These are phyloP conservation scores for Pachycephus smyrnensis DNA, from an alignment of 2,888 invertebrate species.

Conservation along the genomic window DNA sequence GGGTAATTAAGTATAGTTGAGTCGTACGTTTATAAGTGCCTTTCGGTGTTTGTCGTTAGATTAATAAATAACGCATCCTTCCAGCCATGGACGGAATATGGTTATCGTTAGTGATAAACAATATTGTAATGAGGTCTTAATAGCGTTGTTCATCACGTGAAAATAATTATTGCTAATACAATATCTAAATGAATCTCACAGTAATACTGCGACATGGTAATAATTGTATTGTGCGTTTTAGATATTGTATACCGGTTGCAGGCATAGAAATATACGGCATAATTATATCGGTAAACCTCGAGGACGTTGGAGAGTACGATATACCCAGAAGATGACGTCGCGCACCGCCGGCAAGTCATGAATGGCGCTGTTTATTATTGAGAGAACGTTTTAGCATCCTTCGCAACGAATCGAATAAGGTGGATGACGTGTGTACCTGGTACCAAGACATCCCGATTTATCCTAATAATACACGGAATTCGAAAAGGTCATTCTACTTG, in stretches of 20 bases:
- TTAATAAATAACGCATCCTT: not conserved
- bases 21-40: not conserved
- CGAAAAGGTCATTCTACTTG: not conserved
- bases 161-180: not conserved
- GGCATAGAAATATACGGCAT: not conserved
- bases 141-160: not conserved
- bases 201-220: not conserved
- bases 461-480: not conserved
- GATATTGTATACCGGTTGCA: not conserved
- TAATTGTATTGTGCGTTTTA: not conserved
- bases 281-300: not conserved
- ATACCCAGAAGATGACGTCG: not conserved
- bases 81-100: not conserved
- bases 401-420: not conserved
- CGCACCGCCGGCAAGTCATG: not conserved
- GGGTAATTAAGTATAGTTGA: not conserved
- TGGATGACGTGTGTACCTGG: not conserved
- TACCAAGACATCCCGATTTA: not conserved
- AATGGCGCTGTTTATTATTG: not conserved
- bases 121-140: not conserved
- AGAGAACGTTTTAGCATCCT: not conserved
- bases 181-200: not conserved
- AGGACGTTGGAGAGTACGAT: not conserved
- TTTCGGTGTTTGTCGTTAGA: not conserved
- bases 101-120: not conserved